phyloP scores from a whole-genome alignment of 2,888 invertebrate genomes.

The Liodrosophila aerea region DNA sequence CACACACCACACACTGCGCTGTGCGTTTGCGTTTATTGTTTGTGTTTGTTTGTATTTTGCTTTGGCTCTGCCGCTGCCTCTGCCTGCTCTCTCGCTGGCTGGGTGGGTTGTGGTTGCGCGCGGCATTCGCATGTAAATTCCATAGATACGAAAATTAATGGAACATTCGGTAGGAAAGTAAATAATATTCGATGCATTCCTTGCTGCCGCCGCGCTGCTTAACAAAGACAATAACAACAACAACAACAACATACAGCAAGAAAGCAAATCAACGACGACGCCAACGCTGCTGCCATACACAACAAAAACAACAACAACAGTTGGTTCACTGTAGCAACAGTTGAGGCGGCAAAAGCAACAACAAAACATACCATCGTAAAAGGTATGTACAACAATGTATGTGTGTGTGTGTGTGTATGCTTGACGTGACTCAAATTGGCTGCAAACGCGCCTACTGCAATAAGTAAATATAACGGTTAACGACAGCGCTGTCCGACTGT shows the following conservation, averaged over 20 bases:
- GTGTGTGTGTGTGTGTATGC: not conserved
- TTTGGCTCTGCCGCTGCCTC: conserved; percentile 7
- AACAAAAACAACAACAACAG: conserved; percentile 26
- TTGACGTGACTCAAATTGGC: not conserved
- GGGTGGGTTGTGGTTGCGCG: no score
- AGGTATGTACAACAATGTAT: conserved; percentile 43
- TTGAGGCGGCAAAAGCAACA: conserved; percentile 56
- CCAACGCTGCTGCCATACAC: conserved; percentile 33
- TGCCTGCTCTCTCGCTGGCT: no score
- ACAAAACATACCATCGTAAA: conserved; percentile 36
- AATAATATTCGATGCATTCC: conserved; percentile 56
- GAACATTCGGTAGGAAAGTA: conserved; percentile 34
- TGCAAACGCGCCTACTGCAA: conserved; percentile 32
- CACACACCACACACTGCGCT: conserved; percentile 8
- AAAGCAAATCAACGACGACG: conserved; percentile 17
- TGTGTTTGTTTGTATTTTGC: conserved; percentile 41
- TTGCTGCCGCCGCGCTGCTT: conserved; percentile 30
- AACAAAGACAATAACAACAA: conserved; percentile 20
- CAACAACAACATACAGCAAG: conserved; percentile 20
- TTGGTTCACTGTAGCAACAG: conserved; percentile 45
- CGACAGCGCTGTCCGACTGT: conserved; percentile 9
- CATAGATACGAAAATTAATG: conserved; percentile 19
- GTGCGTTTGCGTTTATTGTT: conserved; percentile 7
- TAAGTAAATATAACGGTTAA: conserved; percentile 36
- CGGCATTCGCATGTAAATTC: conserved; percentile 44